phyloP scores from a whole-genome alignment of 2,888 invertebrate species.

The Ormyrus rosae region DNA sequence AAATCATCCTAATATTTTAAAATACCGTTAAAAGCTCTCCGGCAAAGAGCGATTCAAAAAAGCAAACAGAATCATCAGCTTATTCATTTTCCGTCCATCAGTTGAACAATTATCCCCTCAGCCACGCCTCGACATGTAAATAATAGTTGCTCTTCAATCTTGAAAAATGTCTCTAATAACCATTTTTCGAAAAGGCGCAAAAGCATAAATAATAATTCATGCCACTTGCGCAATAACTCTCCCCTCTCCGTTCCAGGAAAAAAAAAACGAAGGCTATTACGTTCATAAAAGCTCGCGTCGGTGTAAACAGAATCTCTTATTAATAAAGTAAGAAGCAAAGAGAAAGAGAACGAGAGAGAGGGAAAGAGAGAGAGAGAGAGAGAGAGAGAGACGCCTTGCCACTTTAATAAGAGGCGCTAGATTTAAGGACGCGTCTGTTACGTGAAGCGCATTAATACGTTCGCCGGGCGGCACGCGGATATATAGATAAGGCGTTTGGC shows the following conservation, averaged over 20 bases:
- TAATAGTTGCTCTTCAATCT: background rate
- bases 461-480: background rate
- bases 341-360: background rate
- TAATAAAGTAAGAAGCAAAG: slow-evolving; percentile 34
- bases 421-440: slow-evolving; percentile 52
- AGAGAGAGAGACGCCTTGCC: background rate
- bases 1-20: too few species aligned
- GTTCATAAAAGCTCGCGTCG: slow-evolving; percentile 45
- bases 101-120: slow-evolving; percentile 11
- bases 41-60: too few species aligned
- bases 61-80: slow-evolving; percentile 21
- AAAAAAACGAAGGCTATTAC: slow-evolving; percentile 29
- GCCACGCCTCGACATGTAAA: slow-evolving; percentile 18
- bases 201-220: slow-evolving; percentile 42
- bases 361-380: background rate
- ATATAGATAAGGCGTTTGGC: slow-evolving; percentile 28
- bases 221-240: slow-evolving; percentile 16
- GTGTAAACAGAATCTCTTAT: slow-evolving; percentile 29
- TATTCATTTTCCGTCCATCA: background rate
- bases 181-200: slow-evolving; percentile 23
- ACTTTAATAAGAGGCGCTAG: slow-evolving; percentile 46
- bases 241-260: slow-evolving; percentile 6
- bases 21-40: too few species aligned
- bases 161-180: slow-evolving; percentile 39
- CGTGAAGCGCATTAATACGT: slow-evolving; percentile 51